Conservation (phyloP, 2,797 vertebrate species). For the Kryptopterus vitreolus region DNA sequence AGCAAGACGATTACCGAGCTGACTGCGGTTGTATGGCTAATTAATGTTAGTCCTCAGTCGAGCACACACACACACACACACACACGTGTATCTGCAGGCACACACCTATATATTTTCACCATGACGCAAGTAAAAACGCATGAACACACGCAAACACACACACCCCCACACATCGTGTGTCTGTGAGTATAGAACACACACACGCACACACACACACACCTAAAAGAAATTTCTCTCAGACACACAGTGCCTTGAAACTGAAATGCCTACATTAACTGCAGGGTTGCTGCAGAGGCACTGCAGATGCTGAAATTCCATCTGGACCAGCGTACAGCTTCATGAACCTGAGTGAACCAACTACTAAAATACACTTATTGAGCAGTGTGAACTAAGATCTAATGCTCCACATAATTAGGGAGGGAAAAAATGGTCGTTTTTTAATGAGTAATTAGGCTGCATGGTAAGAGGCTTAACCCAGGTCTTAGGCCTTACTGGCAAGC, state of each 20-base stretch:
- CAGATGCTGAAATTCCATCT: conserved; percentile 35
- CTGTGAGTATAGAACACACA: not conserved
- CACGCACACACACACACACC: not conserved
- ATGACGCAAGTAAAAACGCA: not conserved
- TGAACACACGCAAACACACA: not conserved
- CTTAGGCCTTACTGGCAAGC: conserved; percentile 21
- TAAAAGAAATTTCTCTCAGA: not conserved
- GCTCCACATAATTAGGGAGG: not conserved
- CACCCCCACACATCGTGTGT: not conserved
- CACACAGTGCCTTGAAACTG: conserved; percentile 18
- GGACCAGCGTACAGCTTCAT: conserved; percentile 6
- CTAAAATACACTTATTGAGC: not conserved
- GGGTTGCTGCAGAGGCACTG: conserved; percentile 49
- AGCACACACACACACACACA: not conserved
- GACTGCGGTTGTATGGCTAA: conserved; percentile 18
- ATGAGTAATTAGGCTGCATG: conserved; percentile 24
- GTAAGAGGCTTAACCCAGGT: not conserved
- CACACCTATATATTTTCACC: conserved; percentile 12
- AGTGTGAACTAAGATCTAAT: conserved; percentile 3
- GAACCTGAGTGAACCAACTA: not conserved
- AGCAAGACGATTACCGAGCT: conserved; percentile 40
- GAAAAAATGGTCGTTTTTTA: not conserved
- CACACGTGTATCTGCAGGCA: not conserved
- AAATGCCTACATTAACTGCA: conserved; percentile 22
- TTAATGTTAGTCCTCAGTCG: conserved; percentile 10